Percentiles rank a stretch among this genome's conserved stretches.
phyloP scores from a whole-genome alignment of 2,888 invertebrate genomes.

The Callyntrura guangdongensis region DNA sequence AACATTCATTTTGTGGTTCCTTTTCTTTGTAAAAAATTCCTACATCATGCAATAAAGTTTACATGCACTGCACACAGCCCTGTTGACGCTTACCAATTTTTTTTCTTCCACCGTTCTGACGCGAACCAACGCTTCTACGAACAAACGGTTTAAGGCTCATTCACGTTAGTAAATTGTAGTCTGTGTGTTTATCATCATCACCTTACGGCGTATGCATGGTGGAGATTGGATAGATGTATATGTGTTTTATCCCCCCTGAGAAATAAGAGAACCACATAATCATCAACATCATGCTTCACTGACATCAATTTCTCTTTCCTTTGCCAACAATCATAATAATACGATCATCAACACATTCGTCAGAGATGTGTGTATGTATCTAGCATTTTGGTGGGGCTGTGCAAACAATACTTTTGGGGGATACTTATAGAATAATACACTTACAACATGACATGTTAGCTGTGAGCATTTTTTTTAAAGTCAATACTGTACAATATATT shows the following conservation, averaged over 20 bases:
- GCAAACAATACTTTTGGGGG: constrained; percentile 31
- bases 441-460: neutral
- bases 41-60: constrained; percentile 11
- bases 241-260: constrained; percentile 21
- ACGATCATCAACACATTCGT: constrained; percentile 42
- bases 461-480: neutral
- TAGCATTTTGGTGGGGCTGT: neutral
- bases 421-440: constrained; percentile 24
- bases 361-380: constrained; percentile 19
- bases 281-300: constrained; percentile 77
- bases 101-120: constrained; percentile 39
- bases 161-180: constrained; percentile 11
- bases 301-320: constrained; percentile 80
- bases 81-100: constrained; percentile 38
- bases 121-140: neutral
- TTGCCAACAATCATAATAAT: constrained; percentile 71
- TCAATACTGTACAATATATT: neutral
- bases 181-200: no score
- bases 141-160: neutral
- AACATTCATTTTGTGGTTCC: constrained; percentile 27
- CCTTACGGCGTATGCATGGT: no score
- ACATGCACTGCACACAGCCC: neutral
- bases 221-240: neutral
- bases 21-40: constrained; percentile 51
- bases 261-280: constrained; percentile 68